Evolutionary conservation across 2,113 vertebrate genomes (phyloP).

Genomic region (Scolopax mira): DNA sequence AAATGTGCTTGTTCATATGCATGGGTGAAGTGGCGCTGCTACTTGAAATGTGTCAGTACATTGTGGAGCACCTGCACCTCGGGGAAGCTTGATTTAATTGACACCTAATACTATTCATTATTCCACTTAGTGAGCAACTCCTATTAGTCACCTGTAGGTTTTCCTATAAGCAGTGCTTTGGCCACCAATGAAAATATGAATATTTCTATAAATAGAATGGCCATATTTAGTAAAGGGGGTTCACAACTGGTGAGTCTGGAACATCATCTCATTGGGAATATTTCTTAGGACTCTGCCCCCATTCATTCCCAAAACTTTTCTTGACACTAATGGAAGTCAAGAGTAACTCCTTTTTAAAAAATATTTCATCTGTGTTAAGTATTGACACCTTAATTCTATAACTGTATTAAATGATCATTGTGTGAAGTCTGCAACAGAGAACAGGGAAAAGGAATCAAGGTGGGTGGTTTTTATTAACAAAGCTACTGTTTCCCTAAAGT

Average conservation of each 20-base stretch:
- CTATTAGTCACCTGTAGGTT: conserved; percentile 97
- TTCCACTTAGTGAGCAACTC: conserved; percentile 99
- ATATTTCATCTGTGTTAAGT: conserved; percentile 2
- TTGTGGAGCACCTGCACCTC: conserved; percentile 98
- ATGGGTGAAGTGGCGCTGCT: conserved; percentile 95
- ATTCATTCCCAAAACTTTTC: conserved; percentile 48
- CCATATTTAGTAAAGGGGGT: conserved; percentile 79
- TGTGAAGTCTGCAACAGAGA: neutral
- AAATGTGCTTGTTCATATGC: conserved; percentile 96
- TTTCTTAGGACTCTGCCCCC: conserved; percentile 23
- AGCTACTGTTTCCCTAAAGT: conserved; percentile 13
- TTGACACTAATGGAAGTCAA: conserved; percentile 8
- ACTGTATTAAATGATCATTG: neutral
- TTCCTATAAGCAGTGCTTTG: conserved; percentile 83
- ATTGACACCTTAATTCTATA: neutral
- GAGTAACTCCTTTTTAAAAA: conserved; percentile 9
- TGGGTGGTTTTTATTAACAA: neutral
- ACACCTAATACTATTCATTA: conserved; percentile 99
- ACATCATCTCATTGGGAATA: conserved; percentile 15
- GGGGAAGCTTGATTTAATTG: conserved; percentile 97
- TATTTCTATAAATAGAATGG: conserved; percentile 90
- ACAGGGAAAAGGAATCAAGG: neutral
- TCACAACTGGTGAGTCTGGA: conserved; percentile 61
- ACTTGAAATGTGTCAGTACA: conserved; percentile 94
- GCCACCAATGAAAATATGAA: conserved; percentile 87